Base-by-base conservation (phyloP, 2,888 invertebrate genomes). In the Cerceris ruficornis region DNA sequence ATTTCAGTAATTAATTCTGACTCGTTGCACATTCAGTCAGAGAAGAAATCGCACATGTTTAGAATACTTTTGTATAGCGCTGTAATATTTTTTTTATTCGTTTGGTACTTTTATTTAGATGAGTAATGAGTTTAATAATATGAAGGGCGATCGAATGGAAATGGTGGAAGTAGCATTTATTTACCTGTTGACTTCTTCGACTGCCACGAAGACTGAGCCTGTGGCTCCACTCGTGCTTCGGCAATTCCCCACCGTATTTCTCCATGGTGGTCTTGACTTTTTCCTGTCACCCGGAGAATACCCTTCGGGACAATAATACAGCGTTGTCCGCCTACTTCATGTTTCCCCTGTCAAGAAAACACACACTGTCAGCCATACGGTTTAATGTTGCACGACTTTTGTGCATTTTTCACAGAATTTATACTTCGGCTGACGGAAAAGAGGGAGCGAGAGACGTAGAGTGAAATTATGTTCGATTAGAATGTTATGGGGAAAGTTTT, bases 161-260 rank as follows among this genome's bases (percentile, higher is more conserved):
- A 4, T 54, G 15, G 17, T 57, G 2, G 13, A 11, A 7, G 6
- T 28, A 39, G 7, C 13, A 7, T 28, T n/a, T 7, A 41, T 13
- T 93, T 88, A 94, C 95, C 91, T 93, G 94, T 83, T 94, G 94
- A 73, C 93, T 94, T 58, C 95, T 94, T 75, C 95, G 94, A 88
- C 95, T 95, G 87, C 95, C 96, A 80, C 96, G 94, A 65, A 96
- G 93, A 82, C 96, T 96, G 82, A 96, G 94, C 81, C 96, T 93
- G 92, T 95, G 95, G 91, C 95, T 95, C 96, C 96, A 96, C 88
- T 96, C 96, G 72, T 95, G 94, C 85, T 95, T 94, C 84, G 95
- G 93, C 75, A 94, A 93, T 87, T 96, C 96, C 75, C 95, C 94
- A 85, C 95, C 95, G 88, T 95, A 93, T 69, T 86, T 87, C 58